These are phyloP conservation scores for Hemicentrotus pulcherrimus DNA, from an alignment of 35 echinoderm and acorn worm species.

Conservation along the genomic window DNA sequence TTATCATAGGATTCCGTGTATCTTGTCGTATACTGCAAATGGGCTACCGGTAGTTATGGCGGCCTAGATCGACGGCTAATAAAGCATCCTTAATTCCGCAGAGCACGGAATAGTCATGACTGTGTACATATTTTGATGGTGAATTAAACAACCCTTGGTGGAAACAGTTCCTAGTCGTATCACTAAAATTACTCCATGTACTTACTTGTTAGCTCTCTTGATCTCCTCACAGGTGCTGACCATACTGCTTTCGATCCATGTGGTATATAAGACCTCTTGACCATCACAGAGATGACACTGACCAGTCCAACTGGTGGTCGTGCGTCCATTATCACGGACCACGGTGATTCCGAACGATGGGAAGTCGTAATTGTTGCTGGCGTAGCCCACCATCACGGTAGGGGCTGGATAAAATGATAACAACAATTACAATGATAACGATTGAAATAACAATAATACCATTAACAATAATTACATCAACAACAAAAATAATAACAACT, in stretches of 20 bases:
- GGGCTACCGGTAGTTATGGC: too few relatives aligned
- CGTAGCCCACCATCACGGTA: conserved; percentile 75
- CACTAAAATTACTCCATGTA: neutral
- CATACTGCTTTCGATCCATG: conserved; percentile 74
- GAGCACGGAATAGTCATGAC: too few relatives aligned
- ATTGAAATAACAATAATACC: neutral
- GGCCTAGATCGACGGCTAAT: too few relatives aligned
- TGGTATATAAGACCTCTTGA: conserved; percentile 79
- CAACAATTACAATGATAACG: neutral
- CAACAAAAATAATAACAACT: too few relatives aligned
- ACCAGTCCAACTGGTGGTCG: conserved; percentile 90
- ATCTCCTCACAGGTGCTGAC: conserved; percentile 58
- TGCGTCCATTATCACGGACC: conserved; percentile 68
- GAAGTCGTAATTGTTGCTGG: conserved; percentile 59
- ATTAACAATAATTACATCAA: too few relatives aligned
- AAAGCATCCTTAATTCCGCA: too few relatives aligned
- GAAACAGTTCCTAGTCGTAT: neutral
- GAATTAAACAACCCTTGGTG: too few relatives aligned
- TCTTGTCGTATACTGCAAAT: too few relatives aligned
- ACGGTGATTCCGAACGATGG: conserved; percentile 85
- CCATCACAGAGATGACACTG: conserved; percentile 82
- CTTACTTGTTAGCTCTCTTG: conserved; percentile 67
- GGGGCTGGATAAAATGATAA: conserved; percentile 46
- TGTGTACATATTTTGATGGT: too few relatives aligned
- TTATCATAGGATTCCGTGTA: too few relatives aligned